Evolutionary conservation across 2,888 invertebrate species (phyloP), one percentile per base, ranked within the genome.

Genomic region (Dendrolimus pini): DNA sequence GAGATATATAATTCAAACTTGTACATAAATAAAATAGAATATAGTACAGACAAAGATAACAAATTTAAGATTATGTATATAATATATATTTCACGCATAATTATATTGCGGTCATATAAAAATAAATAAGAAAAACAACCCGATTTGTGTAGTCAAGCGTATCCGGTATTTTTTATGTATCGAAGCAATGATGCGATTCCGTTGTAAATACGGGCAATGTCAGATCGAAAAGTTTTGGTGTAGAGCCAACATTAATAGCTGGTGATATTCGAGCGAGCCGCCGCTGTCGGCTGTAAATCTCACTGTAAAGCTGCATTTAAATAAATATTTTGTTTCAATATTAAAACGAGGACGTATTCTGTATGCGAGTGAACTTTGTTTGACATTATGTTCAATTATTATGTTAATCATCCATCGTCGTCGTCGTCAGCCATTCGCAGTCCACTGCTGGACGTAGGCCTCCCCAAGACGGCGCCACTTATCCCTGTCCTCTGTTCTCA

Each of bases 181-280:
- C 47, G 47, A 47, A 8, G 47, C 12, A 47, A 47, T 47, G 47
- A 47, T 47, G 47, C 47, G 66, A 70, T 67, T 67, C 62, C 60
- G 61, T 62, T 47, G 47, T 47, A 65, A 70, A 73, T 71, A 69
- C 67, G 65, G 67, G 69, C 66, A 69, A 75, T 68, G 70, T 67
- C 65, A 66, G 70, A 70, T 67, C 61, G 62, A 63, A 71, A 70
- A 68, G 69, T 76, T 80, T 83, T 82, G 83, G 82, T 82, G 64
- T 68, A 55, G 57, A 74, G 82, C 83, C 85, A 85, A 84, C 69
- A 71, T 70, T 76, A 78, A 77, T 75, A 75, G 74, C 65, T 58
- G 65, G 58, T 70, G 75, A 74, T 77, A 77, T 76, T 77, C 70
- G 72, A 68, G 76, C 68, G 65, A 70, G 69, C 67, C 57, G 63